Evolutionary conservation across 2,113 vertebrate species (phyloP).

Genomic region (Prolemur simus): DNA sequence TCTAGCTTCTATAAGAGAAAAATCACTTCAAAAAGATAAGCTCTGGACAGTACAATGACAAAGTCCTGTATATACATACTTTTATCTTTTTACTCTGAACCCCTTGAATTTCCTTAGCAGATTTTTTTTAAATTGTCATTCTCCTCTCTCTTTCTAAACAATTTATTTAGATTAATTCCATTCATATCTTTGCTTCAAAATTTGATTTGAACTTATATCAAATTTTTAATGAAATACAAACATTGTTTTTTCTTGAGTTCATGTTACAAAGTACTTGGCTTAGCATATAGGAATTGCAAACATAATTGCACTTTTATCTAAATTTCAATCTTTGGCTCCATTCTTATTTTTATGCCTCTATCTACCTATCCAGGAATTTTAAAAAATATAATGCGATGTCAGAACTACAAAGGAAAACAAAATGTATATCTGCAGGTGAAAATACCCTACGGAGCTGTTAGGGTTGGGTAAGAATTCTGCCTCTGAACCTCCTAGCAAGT

Average conservation of each 20-base stretch:
- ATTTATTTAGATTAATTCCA: conserved; percentile 38
- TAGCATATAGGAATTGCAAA: not conserved
- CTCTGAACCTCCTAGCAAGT: not conserved
- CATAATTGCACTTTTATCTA: conserved; percentile 11
- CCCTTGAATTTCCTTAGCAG: conserved; percentile 29
- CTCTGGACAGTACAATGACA: conserved; percentile 43
- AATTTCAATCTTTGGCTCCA: not conserved
- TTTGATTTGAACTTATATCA: conserved; percentile 11
- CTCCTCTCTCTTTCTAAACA: not conserved
- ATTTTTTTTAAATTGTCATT: not conserved
- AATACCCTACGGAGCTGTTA: not conserved
- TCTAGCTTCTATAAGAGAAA: conserved; percentile 47
- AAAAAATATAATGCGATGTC: not conserved
- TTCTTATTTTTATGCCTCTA: not conserved
- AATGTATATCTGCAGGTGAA: conserved; percentile 16
- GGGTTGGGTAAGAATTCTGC: conserved; percentile 3
- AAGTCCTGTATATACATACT: not conserved
- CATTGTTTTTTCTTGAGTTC: conserved; percentile 25
- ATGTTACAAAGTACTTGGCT: not conserved
- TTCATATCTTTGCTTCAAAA: conserved; percentile 36
- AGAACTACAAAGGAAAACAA: conserved; percentile 36
- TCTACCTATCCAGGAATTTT: not conserved
- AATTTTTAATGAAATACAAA: conserved; percentile 26
- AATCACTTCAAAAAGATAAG: conserved; percentile 53
- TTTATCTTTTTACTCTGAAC: not conserved